Evolutionary conservation across 2,888 invertebrate species (phyloP).

Genomic region (Agrotis clavis): DNA sequence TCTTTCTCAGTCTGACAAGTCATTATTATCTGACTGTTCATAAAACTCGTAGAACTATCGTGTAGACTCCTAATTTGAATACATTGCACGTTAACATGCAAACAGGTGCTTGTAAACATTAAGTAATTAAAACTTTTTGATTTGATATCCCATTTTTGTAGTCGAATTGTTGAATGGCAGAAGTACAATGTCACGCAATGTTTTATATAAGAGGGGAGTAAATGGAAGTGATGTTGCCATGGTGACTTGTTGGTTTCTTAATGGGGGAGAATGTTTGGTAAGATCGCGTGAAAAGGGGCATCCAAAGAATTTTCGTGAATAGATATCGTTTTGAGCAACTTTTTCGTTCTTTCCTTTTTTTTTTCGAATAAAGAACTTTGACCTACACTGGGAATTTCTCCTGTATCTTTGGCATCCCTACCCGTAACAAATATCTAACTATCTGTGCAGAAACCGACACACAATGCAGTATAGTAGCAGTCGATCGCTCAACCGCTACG

Average conservation of each 20-base stretch:
- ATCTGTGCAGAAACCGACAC: too few relatives aligned
- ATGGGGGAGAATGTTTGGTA: background rate
- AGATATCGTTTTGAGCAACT: too few relatives aligned
- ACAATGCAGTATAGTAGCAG: too few relatives aligned
- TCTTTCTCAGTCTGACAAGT: background rate
- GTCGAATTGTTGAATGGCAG: slow-evolving; percentile 18
- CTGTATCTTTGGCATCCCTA: too few relatives aligned
- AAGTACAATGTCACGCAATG: slow-evolving; percentile 28
- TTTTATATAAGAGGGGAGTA: slow-evolving; percentile 16
- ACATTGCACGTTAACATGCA: slow-evolving; percentile 33
- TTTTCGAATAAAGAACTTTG: too few relatives aligned
- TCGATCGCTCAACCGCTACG: too few relatives aligned
- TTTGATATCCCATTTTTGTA: slow-evolving; percentile 32
- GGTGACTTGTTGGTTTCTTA: slow-evolving; percentile 1
- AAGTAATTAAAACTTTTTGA: slow-evolving; percentile 51
- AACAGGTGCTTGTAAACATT: slow-evolving; percentile 26
- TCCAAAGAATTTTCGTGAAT: background rate
- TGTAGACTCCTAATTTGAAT: slow-evolving; percentile 3
- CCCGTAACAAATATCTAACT: too few relatives aligned
- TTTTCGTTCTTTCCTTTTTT: too few relatives aligned
- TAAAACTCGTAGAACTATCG: background rate
- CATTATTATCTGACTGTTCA: background rate
- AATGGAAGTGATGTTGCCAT: background rate
- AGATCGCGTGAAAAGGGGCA: background rate
- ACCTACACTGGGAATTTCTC: too few relatives aligned